Evolutionary conservation across 2,113 vertebrate species (phyloP), one percentile per base, ranked within the genome.

Genomic region (Synchiropus splendidus): DNA sequence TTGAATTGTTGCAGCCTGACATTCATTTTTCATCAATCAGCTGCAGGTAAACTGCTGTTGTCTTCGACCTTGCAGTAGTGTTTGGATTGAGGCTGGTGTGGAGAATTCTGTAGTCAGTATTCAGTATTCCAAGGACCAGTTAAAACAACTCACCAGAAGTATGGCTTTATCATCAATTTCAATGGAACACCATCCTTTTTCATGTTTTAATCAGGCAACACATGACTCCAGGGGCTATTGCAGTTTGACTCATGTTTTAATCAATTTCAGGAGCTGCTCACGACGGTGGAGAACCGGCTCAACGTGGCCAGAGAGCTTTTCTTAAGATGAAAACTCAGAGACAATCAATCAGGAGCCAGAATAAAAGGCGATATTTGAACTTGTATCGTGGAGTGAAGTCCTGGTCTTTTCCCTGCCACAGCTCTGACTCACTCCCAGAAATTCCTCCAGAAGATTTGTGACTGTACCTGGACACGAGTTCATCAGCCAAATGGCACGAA

Each of bases 401-500:
- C n/a, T 35, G 12, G 32, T 42, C 38, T 34, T 27, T 70, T 62
- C 54, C 50, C 34, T 37, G 64, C 50, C 61, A 12, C 33, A 1
- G 3, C 40, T 51, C 33, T 44, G 47, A 60, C 12, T 67, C 59
- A 54, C 58, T 61, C 60, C 54, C 60, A 48, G 46, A 9, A 60
- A 50, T 45, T 59, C 40, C 13, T 47, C 39, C 53, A n/a, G 5
- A 35, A 38, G 66, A 58, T 70, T 64, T 59, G 54, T 42, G 54
- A 47, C 41, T 18, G 1, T 35, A 12, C 14, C 44, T 5, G 48
- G 35, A 53, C 9, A 16, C 5, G 27, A 64, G 50, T 59, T 57
- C 61, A 68, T 73, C 41, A 64, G 51, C 48, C 56, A 37, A 70
- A 65, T 11, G 14, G 55, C 54, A 57, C 13, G 30, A 15, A 9